These are phyloP conservation scores for Chironex yamaguchii DNA, from an alignment of 30 jellyfish, hydroid and myxozoan genomes.

Conservation along the genomic window DNA sequence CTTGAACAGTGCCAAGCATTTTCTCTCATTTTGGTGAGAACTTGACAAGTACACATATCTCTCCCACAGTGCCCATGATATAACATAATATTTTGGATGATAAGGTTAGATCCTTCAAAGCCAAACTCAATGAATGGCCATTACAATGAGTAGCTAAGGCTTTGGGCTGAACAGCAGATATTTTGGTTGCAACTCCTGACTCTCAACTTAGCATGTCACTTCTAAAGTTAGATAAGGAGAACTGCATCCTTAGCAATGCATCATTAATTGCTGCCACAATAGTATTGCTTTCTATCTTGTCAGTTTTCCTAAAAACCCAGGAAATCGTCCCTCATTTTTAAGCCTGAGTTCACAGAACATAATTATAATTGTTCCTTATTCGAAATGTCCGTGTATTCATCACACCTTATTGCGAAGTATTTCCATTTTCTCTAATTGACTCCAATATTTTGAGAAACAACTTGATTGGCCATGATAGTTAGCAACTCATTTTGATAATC, in stretches of 20 bases:
- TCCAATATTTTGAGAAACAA: too few relatives aligned
- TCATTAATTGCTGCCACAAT: conserved; percentile 72
- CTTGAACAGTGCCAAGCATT: conserved; percentile 46
- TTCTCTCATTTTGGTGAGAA: conserved; percentile 76
- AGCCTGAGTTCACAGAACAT: conserved; percentile 56
- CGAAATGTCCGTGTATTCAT: conserved; percentile 73
- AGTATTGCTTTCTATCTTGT: conserved; percentile 60
- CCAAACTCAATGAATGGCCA: conserved; percentile 77
- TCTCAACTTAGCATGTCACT: conserved; percentile 78
- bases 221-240: conserved; percentile 66
- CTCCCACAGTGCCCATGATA: conserved; percentile 68
- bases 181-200: conserved; percentile 83
- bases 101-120: conserved; percentile 61
- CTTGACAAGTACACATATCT: conserved; percentile 62
- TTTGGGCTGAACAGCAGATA: conserved; percentile 60
- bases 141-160: conserved; percentile 77
- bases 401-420: conserved; percentile 68
- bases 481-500: conserved; percentile 53
- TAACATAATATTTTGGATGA: conserved; percentile 50
- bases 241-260: conserved; percentile 61
- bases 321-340: conserved; percentile 65
- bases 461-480: conserved; percentile 29
- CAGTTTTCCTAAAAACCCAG: conserved; percentile 72
- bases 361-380: conserved; percentile 59
- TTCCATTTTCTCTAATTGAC: too few relatives aligned